A percentile compares a stretch with the other conserved stretches of the same genome.
Conservation (phyloP, 2,888 invertebrate species). For the Unio pictorum region DNA sequence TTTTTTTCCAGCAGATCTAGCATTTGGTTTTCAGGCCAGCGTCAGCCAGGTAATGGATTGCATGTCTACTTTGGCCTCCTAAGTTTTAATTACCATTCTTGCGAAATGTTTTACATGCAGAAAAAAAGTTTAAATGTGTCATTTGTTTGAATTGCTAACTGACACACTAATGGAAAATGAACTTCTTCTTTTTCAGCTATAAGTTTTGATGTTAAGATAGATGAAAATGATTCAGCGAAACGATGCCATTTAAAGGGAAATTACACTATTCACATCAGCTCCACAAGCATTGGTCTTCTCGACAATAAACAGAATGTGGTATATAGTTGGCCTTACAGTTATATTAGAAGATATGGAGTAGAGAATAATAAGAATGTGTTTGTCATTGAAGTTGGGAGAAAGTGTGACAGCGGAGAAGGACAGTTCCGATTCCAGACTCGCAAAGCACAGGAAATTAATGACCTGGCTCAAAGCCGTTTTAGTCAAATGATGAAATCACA, state of each 20-base stretch:
- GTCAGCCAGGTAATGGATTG: no score
- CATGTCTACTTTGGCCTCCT: no score
- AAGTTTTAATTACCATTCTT: no score
- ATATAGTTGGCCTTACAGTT: constrained; percentile 57
- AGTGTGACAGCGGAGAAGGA: constrained; percentile 61
- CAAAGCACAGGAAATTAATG: constrained; percentile 19
- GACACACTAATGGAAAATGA: no score
- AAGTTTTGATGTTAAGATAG: constrained; percentile 20
- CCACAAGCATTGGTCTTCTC: no score
- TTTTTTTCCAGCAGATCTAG: no score
- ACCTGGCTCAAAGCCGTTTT: no score
- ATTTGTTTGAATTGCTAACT: no score
- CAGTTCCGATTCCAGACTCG: constrained; percentile 32
- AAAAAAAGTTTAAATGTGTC: no score
- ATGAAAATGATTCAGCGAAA: constrained; percentile 13
- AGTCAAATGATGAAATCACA: not conserved
- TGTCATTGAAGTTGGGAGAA: constrained; percentile 65
- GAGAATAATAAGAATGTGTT: constrained; percentile 31
- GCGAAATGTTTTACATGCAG: no score
- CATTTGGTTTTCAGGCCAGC: no score
- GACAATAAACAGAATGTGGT: constrained; percentile 25
- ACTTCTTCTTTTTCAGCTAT: constrained; percentile 16
- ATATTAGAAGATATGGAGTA: constrained; percentile 60
- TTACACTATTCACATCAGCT: constrained; percentile 8
- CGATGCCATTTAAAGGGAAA: constrained; percentile 12